Evolutionary conservation across 2,113 vertebrate genomes (phyloP).

Genomic region (Indri indri): DNA sequence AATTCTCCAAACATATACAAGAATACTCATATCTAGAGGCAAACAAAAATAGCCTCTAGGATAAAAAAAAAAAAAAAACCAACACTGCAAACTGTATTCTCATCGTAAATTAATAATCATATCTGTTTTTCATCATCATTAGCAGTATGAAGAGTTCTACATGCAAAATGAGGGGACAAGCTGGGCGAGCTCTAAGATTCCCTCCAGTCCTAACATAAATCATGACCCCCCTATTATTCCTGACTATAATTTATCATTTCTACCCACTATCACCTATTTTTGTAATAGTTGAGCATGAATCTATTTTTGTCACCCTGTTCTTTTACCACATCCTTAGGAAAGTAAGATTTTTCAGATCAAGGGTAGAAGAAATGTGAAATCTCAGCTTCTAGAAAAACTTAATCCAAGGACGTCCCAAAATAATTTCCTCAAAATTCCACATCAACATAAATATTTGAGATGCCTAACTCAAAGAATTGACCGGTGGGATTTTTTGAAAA

Average conservation of each 20-base stretch:
- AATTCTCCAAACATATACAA: slow-evolving; percentile 18
- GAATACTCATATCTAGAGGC: not conserved
- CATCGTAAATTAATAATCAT: slow-evolving; percentile 8
- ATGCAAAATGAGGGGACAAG: not conserved
- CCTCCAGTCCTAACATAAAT: not conserved
- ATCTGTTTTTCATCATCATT: not conserved
- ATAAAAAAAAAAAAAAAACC: not conserved
- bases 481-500: not conserved
- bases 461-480: slow-evolving; percentile 19
- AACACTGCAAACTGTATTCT: not conserved
- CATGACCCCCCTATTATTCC: not conserved
- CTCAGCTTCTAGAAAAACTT: not conserved
- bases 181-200: not conserved
- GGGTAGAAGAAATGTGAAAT: slow-evolving; percentile 18
- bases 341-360: slow-evolving; percentile 29
- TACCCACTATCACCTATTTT: slow-evolving; percentile 49
- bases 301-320: slow-evolving; percentile 44
- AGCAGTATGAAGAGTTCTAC: not conserved
- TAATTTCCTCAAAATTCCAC: slow-evolving; percentile 31
- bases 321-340: slow-evolving; percentile 48
- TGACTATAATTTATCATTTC: slow-evolving; percentile 15
- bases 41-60: not conserved
- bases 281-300: slow-evolving; percentile 16
- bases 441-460: slow-evolving; percentile 13
- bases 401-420: slow-evolving; percentile 35